A percentile compares a stretch with the other conserved stretches of the same genome.
These are phyloP conservation scores for Hyposoter dolosus DNA, from an alignment of 2,888 invertebrate genomes.

Conservation along the genomic window DNA sequence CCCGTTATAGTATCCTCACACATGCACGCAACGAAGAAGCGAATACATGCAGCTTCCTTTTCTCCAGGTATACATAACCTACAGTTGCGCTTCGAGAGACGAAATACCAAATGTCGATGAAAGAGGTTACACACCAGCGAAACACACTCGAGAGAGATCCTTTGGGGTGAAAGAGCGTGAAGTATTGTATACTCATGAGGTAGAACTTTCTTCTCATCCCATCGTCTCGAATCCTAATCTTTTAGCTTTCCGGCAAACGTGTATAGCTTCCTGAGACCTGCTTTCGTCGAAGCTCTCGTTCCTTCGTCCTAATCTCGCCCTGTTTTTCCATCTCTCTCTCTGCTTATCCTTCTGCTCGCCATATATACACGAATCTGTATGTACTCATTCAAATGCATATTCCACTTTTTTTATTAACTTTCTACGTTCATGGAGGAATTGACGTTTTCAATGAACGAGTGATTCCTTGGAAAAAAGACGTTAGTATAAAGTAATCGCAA, in stretches of 20 bases:
- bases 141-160: constrained; percentile 19
- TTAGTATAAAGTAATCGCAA: constrained; percentile 77
- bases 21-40: not conserved
- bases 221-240: constrained; percentile 51
- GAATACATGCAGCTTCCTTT: constrained; percentile 22
- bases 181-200: constrained; percentile 21
- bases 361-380: not conserved
- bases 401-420: too few relatives aligned
- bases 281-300: constrained; percentile 49
- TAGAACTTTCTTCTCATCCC: constrained; percentile 29
- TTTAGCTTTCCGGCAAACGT: constrained; percentile 55
- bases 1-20: constrained; percentile 19
- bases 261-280: constrained; percentile 37
- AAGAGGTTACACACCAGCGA: constrained; percentile 35
- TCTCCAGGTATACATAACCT: constrained; percentile 10
- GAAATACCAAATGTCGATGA: constrained; percentile 37
- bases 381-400: not conserved
- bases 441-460: not conserved
- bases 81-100: constrained; percentile 23
- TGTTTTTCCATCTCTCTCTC: constrained; percentile 18
- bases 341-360: not conserved
- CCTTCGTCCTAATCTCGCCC: constrained; percentile 40
- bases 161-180: constrained; percentile 41
- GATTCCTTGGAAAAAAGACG: constrained; percentile 67
- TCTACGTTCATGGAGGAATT: too few relatives aligned